These are phyloP conservation scores for Sebastolobus altivelis DNA, from an alignment of 2,797 vertebrate species.

Conservation along the genomic window DNA sequence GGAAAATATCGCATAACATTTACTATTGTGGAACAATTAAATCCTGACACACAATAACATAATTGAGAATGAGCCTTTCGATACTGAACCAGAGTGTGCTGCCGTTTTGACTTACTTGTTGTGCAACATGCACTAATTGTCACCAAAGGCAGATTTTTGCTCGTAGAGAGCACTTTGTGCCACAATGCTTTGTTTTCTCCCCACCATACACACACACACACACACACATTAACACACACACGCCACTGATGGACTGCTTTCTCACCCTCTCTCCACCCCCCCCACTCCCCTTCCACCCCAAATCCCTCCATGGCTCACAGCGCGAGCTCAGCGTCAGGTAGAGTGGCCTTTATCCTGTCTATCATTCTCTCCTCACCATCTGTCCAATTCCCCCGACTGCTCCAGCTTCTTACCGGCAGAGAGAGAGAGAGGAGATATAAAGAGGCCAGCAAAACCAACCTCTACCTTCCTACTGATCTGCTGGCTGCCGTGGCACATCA, in stretches of 20 bases:
- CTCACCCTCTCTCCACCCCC: constrained; percentile 61
- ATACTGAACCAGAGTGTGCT: constrained; percentile 4
- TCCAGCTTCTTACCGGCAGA: constrained; percentile 51
- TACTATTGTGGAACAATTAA: background rate
- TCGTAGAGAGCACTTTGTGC: constrained; percentile 26
- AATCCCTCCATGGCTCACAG: constrained; percentile 85
- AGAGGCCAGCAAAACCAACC: constrained; percentile 55
- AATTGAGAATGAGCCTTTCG: background rate
- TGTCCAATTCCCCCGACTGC: constrained; percentile 42
- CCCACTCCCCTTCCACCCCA: constrained; percentile 28
- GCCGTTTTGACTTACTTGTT: constrained; percentile 29
- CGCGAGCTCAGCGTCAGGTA: constrained; percentile 99
- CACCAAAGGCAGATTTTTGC: constrained; percentile 41
- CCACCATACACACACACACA: constrained; percentile 39
- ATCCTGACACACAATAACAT: background rate
- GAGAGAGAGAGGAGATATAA: constrained; percentile 9
- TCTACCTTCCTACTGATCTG: constrained; percentile 52
- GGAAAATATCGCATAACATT: background rate
- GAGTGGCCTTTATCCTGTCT: constrained; percentile 86
- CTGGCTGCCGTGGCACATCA: constrained; percentile 70
- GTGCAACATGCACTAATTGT: constrained; percentile 42
- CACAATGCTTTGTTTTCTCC: constrained; percentile 34
- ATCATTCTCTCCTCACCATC: constrained; percentile 70
- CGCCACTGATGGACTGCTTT: constrained; percentile 75
- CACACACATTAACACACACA: constrained; percentile 57